Evolutionary conservation across 30 jellyfish, hydroid and myxozoan species (phyloP), one percentile per base, ranked within the genome.

Genomic region (Cassiopea andromeda): DNA sequence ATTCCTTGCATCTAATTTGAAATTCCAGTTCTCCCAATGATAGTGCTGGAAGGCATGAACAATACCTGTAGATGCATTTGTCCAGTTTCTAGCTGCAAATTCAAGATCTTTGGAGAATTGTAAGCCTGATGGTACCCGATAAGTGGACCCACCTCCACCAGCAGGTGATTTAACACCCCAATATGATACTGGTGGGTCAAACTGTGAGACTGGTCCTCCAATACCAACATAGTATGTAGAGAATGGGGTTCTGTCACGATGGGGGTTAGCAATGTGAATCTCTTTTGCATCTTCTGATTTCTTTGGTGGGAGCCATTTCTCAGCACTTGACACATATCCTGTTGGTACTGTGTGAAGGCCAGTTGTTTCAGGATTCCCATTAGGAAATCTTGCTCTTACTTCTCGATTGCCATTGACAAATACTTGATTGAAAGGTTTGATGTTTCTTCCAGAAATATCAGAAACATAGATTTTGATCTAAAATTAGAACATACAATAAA

Each of bases 1-100:
- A 80, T 92, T 90, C 85, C 98, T 88, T 49, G 91, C 83, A 84
- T 92, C 98, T 47, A 96, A 60, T 77, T 90, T 75, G 69, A 85
- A 96, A 75, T 88, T 94, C 99, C 99, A 96, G 77, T 96, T 96
- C 46, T 97, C 99, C 99, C 99, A 96, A 76, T 96, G 98, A 73
- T 80, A 78, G 58, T 82, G 91, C 91, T 96, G 99, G 75, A 83
- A 96, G 15, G 98, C 98, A 82, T 96, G 99, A 16, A 96, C 98
- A 92, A 96, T 83, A 7, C 99, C 99, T 77, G 97, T 90, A 60
- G 89, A 54, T 50, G 99, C 98, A 45, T 89, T 89, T n/a, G 76
- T 92, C 99, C 99, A 96, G 10, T 83, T 68, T 74, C 99, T 85
- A 44, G 78, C 68, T 19, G 73, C 94, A 78, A 96, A 79, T 75